Conservation (phyloP, 2,113 vertebrate species). For the Sapajus apella region DNA sequence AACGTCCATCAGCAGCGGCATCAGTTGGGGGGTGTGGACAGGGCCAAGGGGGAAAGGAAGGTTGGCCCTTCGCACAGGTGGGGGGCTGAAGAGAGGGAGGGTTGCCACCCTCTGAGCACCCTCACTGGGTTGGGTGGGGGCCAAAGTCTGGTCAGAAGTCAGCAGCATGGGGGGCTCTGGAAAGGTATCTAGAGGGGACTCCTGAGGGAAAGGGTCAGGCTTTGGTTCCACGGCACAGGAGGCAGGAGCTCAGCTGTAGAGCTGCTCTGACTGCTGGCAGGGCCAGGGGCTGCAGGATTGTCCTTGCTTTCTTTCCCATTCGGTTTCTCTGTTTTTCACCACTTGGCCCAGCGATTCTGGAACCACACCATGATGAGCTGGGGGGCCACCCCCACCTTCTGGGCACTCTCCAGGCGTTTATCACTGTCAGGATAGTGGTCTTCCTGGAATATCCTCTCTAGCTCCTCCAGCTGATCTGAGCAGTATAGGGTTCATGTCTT, state of each 20-base stretch:
- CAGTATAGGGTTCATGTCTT: constrained; percentile 94
- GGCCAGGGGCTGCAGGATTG: neutral
- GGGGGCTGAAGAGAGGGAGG: constrained; percentile 91
- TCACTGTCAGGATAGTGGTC: constrained; percentile 96
- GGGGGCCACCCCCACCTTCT: constrained; percentile 91
- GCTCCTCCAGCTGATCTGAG: constrained; percentile 92
- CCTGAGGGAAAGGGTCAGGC: neutral
- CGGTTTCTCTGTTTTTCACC: constrained; percentile 89
- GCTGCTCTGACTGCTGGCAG: neutral
- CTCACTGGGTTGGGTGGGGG: neutral
- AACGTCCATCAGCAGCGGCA: constrained; percentile 85
- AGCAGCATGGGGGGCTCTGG: constrained; percentile 60
- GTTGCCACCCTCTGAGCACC: constrained; percentile 66
- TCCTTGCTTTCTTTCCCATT: constrained; percentile 79
- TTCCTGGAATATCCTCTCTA: constrained; percentile 93
- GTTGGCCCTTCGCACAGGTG: constrained; percentile 89
- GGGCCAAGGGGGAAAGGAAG: constrained; percentile 84
- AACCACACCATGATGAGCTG: constrained; percentile 98
- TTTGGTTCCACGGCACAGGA: neutral
- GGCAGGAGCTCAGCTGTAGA: neutral
- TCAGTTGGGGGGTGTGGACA: constrained; percentile 59
- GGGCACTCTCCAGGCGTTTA: constrained; percentile 91
- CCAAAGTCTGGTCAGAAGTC: constrained; percentile 55
- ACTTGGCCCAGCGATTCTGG: constrained; percentile 97
- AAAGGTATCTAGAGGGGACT: neutral